Percentiles rank a stretch among this genome's conserved stretches.
Evolutionary conservation across 2,113 vertebrate species (phyloP).

Genomic region (Sebastes schlegelii): DNA sequence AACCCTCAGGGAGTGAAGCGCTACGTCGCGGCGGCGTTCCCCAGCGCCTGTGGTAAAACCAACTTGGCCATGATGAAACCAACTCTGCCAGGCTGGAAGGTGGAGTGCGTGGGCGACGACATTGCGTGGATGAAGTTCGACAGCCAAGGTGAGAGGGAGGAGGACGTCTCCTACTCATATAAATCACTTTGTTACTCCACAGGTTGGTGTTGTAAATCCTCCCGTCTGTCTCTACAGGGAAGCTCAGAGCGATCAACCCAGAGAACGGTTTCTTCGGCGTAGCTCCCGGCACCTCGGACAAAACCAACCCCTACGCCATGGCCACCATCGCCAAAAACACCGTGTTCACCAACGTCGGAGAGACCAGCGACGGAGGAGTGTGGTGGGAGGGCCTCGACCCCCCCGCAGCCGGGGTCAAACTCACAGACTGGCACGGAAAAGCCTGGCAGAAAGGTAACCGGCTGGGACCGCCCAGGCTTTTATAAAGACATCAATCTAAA

Average conservation of each 20-base stretch:
- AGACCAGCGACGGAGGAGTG: slow-evolving; percentile 94
- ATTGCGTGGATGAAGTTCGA: slow-evolving; percentile 99
- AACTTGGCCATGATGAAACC: slow-evolving; percentile 99
- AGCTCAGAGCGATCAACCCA: slow-evolving; percentile 96
- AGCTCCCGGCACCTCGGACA: slow-evolving; percentile 94
- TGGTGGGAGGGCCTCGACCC: slow-evolving; percentile 96
- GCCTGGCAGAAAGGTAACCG: slow-evolving; percentile 87
- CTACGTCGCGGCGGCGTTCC: slow-evolving; percentile 95
- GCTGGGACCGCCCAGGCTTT: background rate
- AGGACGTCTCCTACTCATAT: background rate
- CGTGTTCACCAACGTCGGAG: slow-evolving; percentile 95
- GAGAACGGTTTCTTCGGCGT: slow-evolving; percentile 99
- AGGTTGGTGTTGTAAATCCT: background rate
- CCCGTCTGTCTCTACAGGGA: slow-evolving; percentile 82
- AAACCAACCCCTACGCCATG: slow-evolving; percentile 97
- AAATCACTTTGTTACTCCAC: background rate
- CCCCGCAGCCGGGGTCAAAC: slow-evolving; percentile 78
- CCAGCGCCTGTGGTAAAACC: slow-evolving; percentile 98
- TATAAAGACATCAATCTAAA: background rate
- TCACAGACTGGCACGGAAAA: slow-evolving; percentile 95
- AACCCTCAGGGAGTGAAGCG: slow-evolving; percentile 95
- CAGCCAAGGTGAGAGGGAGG: slow-evolving; percentile 86
- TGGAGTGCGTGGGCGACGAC: slow-evolving; percentile 97
- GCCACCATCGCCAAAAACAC: slow-evolving; percentile 93
- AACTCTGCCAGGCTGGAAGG: slow-evolving; percentile 92